These are phyloP conservation scores for Timema podura DNA, from an alignment of 2,888 invertebrate genomes.

Conservation along the genomic window DNA sequence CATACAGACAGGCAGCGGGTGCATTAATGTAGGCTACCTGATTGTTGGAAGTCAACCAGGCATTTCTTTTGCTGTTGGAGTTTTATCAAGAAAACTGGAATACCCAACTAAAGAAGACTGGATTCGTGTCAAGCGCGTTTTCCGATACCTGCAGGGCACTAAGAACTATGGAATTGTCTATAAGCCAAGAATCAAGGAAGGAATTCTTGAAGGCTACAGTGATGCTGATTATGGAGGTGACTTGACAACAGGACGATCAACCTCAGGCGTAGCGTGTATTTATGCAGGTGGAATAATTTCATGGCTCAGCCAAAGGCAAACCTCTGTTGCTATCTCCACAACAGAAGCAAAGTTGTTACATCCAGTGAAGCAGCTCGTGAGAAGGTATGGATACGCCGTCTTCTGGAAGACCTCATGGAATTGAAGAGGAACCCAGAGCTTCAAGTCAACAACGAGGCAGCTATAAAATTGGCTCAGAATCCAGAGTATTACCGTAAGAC, in stretches of 20 bases:
- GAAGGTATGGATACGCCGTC: not conserved
- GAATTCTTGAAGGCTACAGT: not conserved
- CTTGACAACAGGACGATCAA: not conserved
- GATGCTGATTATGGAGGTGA: not conserved
- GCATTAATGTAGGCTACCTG: not conserved
- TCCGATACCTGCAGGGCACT: not conserved
- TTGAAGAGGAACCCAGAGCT: not conserved
- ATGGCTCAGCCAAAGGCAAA: not conserved
- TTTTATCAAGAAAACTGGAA: not conserved
- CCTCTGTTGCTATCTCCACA: not conserved
- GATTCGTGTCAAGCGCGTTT: not conserved
- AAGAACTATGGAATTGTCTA: too few relatives aligned
- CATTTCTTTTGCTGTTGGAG: slow-evolving; percentile 4
- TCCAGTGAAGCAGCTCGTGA: too few relatives aligned
- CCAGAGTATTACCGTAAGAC: not conserved
- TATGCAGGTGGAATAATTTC: not conserved
- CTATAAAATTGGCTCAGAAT: not conserved
- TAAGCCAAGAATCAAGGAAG: too few relatives aligned
- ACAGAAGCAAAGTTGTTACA: slow-evolving; percentile 4
- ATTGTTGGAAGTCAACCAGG: not conserved
- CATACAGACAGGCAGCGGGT: not conserved
- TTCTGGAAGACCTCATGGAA: not conserved
- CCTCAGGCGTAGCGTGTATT: not conserved
- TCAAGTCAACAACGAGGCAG: slow-evolving; percentile 3
- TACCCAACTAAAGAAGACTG: not conserved